Evolutionary conservation across 2,888 invertebrate species (phyloP), one percentile per base, ranked within the genome.

Genomic region (Matsumyia berberina): DNA sequence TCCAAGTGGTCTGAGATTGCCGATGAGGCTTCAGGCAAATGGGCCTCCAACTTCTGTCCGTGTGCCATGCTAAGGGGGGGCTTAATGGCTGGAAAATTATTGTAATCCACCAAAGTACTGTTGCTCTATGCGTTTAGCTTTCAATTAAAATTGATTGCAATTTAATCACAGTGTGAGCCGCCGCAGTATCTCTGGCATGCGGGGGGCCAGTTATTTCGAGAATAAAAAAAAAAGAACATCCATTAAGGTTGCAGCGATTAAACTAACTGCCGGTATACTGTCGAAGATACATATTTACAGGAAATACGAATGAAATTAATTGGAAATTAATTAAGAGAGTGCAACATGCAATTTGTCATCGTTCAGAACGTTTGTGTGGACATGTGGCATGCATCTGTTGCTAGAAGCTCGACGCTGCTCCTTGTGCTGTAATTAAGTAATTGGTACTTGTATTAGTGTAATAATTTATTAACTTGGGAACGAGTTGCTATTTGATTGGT

Each of bases 111-210:
- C 46, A 76, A 85, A 80, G 74, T 69, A 73, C 58, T 77, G 66
- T 57, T 77, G 77, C 77, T 82, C 74, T 64, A 69, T 76, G 57
- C 69, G 57, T 78, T 83, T 78, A 83, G 78, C 78, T 83, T 83
- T 85, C 85, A 85, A 85, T 85, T 80, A 80, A 76, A 85, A 85
- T 80, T 85, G 85, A 85, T 85, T 85, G 80, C 85, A 80, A 80
- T 85, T 85, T 85, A 85, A 85, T 85, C 79, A 85, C 55, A 76
- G 70, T 70, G 53, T 70, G 58, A 70, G 85, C 31, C 60, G 35
- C 29, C 33, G n/a, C n/a, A 29, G 49, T 62, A 57, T 70, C 42
- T 58, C 19, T 44, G 49, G 11, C 11, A 11, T 29, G 37, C 31
- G 11, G 58, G 35, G 49, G 60, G 19, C 51, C 37, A 57, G 62